These are phyloP conservation scores for Perithous albicinctus DNA, from an alignment of 2,888 invertebrate genomes.

Conservation along the genomic window DNA sequence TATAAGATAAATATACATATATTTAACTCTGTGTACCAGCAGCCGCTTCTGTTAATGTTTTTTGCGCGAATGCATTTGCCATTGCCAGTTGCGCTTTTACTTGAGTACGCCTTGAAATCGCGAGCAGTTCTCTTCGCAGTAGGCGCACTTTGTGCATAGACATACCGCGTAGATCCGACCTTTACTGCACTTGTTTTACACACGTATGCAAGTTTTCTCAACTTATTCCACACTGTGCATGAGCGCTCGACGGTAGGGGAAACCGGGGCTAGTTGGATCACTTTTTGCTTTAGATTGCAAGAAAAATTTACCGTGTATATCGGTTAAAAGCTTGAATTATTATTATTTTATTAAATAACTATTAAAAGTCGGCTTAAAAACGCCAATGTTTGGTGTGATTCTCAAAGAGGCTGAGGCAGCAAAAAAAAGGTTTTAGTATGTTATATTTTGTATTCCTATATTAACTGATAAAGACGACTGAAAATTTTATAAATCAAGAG, in stretches of 20 bases:
- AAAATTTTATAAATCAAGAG: no score
- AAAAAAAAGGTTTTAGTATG: no score
- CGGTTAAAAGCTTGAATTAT: no score
- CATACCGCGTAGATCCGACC: slow-evolving; percentile 51
- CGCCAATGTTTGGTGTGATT: no score
- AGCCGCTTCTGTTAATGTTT: slow-evolving; percentile 29
- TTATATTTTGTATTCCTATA: no score
- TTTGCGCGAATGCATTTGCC: slow-evolving; percentile 29
- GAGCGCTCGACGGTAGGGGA: slow-evolving; percentile 37
- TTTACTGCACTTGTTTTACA: slow-evolving; percentile 52
- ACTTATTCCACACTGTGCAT: slow-evolving; percentile 46
- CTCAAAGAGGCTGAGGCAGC: no score
- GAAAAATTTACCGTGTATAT: no score
- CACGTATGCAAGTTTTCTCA: slow-evolving; percentile 54
- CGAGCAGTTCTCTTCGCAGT: slow-evolving; percentile 47
- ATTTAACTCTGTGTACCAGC: slow-evolving; percentile 1
- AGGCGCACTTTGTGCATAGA: slow-evolving; percentile 48
- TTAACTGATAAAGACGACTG: no score
- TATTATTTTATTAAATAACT: no score
- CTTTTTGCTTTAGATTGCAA: no score
- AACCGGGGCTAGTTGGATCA: no score
- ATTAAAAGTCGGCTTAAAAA: no score
- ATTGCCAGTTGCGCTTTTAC: slow-evolving; percentile 49
- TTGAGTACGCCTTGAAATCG: slow-evolving; percentile 54
- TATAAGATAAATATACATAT: slow-evolving; percentile 14